Evolutionary conservation across 2,888 invertebrate genomes (phyloP).

Genomic region (Erpobdella octoculata): DNA sequence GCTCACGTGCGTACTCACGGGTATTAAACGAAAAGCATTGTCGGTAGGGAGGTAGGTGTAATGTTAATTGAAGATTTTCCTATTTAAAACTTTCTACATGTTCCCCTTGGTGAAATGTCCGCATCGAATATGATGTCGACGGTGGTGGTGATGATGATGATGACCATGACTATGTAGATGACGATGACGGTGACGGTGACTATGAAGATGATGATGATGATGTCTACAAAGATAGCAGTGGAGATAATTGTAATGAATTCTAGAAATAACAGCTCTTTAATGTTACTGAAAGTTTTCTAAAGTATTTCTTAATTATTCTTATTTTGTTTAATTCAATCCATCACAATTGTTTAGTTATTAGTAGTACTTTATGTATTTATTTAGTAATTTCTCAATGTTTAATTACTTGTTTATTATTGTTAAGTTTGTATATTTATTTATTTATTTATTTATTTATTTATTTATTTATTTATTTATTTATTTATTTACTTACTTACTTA

Average conservation of each 20-base stretch:
- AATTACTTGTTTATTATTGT: background rate
- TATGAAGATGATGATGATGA: conserved; percentile 16
- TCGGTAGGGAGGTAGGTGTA: no score
- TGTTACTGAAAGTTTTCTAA: background rate
- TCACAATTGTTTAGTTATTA: no score
- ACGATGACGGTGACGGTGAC: conserved; percentile 1
- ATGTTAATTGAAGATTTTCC: no score
- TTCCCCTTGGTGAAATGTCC: no score
- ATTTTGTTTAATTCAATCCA: no score
- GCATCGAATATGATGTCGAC: background rate
- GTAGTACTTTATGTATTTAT: background rate
- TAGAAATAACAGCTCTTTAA: background rate
- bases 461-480: background rate
- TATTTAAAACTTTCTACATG: no score
- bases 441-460: background rate
- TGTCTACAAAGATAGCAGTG: background rate
- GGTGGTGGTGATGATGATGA: background rate
- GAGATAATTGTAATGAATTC: background rate
- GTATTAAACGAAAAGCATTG: no score
- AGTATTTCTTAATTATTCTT: no score
- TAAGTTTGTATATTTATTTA: background rate
- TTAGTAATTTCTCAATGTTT: background rate
- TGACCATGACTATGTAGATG: background rate
- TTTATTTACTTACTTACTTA: background rate
- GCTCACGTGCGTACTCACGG: no score